phyloP scores from a whole-genome alignment of 2,888 invertebrate species.

The Didymodactylos carnosus region DNA sequence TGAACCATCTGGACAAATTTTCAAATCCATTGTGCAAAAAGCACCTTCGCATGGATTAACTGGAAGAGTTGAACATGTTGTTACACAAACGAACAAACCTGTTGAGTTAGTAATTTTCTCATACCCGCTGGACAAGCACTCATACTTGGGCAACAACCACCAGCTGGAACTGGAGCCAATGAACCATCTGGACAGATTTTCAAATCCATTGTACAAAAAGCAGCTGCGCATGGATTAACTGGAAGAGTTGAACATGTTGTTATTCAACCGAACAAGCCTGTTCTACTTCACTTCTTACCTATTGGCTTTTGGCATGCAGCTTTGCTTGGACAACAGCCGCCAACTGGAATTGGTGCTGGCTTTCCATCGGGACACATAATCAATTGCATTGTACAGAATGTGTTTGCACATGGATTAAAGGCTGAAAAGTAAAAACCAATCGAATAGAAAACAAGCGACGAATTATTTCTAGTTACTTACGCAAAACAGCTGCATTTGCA shows the following conservation, averaged over 20 bases:
- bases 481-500: neutral
- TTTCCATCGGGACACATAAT: neutral
- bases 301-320: neutral
- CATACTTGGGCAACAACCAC: neutral
- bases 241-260: no score
- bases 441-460: neutral
- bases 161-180: neutral
- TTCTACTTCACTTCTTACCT: no score
- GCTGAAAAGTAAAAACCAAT: neutral
- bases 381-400: neutral
- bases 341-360: neutral
- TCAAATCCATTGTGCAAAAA: neutral
- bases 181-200: neutral
- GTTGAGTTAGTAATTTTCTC: no score
- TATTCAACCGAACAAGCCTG: no score
- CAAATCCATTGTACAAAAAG: neutral
- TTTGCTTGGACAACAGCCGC: neutral
- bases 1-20: neutral
- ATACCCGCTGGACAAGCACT: neutral
- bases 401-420: neutral
- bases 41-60: no score
- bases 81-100: no score
- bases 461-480: neutral
- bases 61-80: no score
- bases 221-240: neutral